A percentile compares a stretch with the other conserved stretches of the same genome.
phyloP scores from a whole-genome alignment of 2,113 vertebrate species.

The Hoplias malabaricus region DNA sequence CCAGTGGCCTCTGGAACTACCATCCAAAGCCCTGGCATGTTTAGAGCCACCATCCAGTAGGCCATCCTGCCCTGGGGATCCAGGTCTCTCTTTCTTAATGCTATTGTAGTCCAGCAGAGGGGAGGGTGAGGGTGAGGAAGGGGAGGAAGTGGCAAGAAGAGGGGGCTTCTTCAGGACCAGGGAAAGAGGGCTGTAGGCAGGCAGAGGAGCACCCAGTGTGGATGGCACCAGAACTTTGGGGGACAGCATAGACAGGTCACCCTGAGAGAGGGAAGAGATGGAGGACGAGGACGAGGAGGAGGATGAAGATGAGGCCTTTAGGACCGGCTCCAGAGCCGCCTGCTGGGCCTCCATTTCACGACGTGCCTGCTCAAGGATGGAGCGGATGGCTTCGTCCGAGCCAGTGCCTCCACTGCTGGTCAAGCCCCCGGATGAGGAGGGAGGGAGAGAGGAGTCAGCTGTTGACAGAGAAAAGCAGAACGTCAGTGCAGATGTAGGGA shows the following conservation, averaged over 20 bases:
- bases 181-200: slow-evolving; percentile 78
- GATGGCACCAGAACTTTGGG: slow-evolving; percentile 86
- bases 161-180: slow-evolving; percentile 84
- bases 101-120: slow-evolving; percentile 75
- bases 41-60: slow-evolving; percentile 72
- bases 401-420: slow-evolving; percentile 89
- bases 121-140: slow-evolving; percentile 72
- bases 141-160: slow-evolving; percentile 80
- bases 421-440: slow-evolving; percentile 72
- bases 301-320: slow-evolving; percentile 80
- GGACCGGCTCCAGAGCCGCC: slow-evolving; percentile 83
- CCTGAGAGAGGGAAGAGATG: slow-evolving; percentile 78
- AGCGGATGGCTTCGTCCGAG: slow-evolving; percentile 87
- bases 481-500: neutral
- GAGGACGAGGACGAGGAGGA: slow-evolving; percentile 74
- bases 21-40: slow-evolving; percentile 58
- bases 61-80: slow-evolving; percentile 37
- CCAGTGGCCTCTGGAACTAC: slow-evolving; percentile 72
- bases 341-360: slow-evolving; percentile 92
- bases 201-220: slow-evolving; percentile 73
- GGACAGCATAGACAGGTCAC: slow-evolving; percentile 78
- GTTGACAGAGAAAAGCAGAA: slow-evolving; percentile 34
- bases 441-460: slow-evolving; percentile 83
- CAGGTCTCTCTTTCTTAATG: slow-evolving; percentile 81
- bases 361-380: slow-evolving; percentile 88